Percentiles rank a stretch among this genome's conserved stretches.
Conservation (phyloP, 2,113 vertebrate species). For the Leptosomus discolor region DNA sequence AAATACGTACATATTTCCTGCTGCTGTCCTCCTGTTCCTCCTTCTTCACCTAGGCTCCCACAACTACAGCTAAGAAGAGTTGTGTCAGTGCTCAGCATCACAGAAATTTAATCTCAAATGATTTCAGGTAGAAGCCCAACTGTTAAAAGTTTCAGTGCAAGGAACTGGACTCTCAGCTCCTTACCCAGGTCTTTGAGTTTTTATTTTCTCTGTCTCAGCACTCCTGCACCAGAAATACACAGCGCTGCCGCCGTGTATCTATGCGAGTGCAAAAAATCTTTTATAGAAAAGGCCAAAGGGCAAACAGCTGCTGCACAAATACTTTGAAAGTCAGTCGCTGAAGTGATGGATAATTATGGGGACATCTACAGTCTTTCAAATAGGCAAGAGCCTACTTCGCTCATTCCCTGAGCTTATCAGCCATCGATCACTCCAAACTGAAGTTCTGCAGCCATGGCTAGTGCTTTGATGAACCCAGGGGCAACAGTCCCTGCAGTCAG, state of each 20-base stretch:
- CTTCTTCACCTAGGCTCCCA: background rate
- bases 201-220: conserved; percentile 20
- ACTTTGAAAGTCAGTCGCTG: background rate
- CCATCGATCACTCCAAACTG: background rate
- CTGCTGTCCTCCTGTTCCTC: background rate
- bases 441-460: background rate
- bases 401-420: background rate
- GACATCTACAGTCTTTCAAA: background rate
- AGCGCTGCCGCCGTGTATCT: background rate
- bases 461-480: background rate
- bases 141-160: background rate
- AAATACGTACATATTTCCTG: background rate
- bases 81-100: background rate
- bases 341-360: background rate
- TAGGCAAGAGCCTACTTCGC: background rate
- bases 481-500: background rate
- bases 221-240: background rate
- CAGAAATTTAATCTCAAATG: background rate
- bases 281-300: background rate
- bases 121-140: background rate
- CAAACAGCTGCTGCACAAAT: background rate
- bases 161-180: background rate
- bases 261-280: background rate
- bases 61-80: background rate
- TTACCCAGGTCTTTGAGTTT: background rate